Evolutionary conservation across 2,888 invertebrate species (phyloP), one percentile per base, ranked within the genome.

Genomic region (Napeogenes inachia): DNA sequence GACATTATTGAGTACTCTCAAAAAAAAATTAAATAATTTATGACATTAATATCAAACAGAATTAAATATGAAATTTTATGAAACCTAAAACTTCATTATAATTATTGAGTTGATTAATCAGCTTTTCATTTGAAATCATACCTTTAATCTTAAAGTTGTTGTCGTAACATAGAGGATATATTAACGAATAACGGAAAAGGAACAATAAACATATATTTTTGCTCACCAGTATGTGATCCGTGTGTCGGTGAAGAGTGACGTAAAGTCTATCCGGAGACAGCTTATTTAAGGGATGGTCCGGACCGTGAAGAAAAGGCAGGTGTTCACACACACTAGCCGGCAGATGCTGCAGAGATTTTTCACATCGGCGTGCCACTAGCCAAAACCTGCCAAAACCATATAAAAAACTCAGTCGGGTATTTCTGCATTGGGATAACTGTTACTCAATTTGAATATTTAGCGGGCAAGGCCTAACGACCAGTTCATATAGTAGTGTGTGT

Each of bases 271-370:
- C 96, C 4, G 94, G 92, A 3, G 95, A 94, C 50, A 95, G 92
- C 76, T 94, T 94, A 59, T 93, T 92, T 65, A 97, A 91, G 3
- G 95, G 94, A 82, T 96, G 95, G 76, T 96, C 95, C 0, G 95
- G 92, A 67, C 94, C 93, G 77, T 95, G 94, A 42, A 98, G 86
- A 63, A 99, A 92, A 0, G 98, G 97, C 60, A 99, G 90, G 67
- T 94, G 93, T 77, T 97, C 96, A 63, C 95, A 94, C 6, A 97
- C 95, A 50, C 95, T 95, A 2, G 98, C 98, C 5, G 98, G 97
- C 60, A 99, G 88, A 85, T 98, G 97, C 77, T 99, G 98, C 12
- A 98, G 89, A 0, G 98, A 98, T 84, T 98, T 98, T 79, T 98
- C 97, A 78, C 98, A 98, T 3, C 98, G 93, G 57, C 97, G 92